Evolutionary conservation across 2,797 vertebrate species (phyloP).

Genomic region (Alexandromys oeconomus): DNA sequence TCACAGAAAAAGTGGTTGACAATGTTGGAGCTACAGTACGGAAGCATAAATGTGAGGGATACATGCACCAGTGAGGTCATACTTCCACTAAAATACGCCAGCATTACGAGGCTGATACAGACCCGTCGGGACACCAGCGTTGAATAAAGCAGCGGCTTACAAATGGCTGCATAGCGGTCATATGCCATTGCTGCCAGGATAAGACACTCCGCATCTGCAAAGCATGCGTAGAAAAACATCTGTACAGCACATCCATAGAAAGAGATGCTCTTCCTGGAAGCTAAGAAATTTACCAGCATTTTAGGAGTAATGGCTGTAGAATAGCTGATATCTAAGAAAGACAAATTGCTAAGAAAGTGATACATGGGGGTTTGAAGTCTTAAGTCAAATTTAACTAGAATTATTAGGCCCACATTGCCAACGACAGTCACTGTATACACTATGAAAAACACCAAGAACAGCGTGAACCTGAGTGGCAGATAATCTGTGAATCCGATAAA

Average conservation of each 20-base stretch:
- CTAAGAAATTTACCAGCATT: constrained; percentile 73
- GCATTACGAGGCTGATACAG: background rate
- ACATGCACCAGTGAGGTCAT: constrained; percentile 72
- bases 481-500: constrained; percentile 67
- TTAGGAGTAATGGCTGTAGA: constrained; percentile 75
- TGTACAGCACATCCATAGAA: constrained; percentile 64
- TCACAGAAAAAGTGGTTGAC: constrained; percentile 82
- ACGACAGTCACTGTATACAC: constrained; percentile 65
- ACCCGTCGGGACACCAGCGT: constrained; percentile 53
- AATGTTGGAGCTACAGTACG: constrained; percentile 71
- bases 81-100: constrained; percentile 65
- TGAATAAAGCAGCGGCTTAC: constrained; percentile 69
- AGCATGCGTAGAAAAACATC: constrained; percentile 76
- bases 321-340: constrained; percentile 79
- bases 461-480: background rate
- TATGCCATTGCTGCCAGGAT: constrained; percentile 76
- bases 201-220: constrained; percentile 74
- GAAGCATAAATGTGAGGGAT: constrained; percentile 66
- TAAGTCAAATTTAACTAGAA: constrained; percentile 21
- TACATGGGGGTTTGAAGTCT: constrained; percentile 78
- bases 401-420: constrained; percentile 74
- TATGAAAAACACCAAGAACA: constrained; percentile 70
- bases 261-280: constrained; percentile 65
- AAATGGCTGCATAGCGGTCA: constrained; percentile 73
- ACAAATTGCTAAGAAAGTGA: constrained; percentile 76